A percentile compares a stretch with the other conserved stretches of the same genome.
Conservation (phyloP, 2,797 vertebrate genomes). For the Lacerta bilineata region DNA sequence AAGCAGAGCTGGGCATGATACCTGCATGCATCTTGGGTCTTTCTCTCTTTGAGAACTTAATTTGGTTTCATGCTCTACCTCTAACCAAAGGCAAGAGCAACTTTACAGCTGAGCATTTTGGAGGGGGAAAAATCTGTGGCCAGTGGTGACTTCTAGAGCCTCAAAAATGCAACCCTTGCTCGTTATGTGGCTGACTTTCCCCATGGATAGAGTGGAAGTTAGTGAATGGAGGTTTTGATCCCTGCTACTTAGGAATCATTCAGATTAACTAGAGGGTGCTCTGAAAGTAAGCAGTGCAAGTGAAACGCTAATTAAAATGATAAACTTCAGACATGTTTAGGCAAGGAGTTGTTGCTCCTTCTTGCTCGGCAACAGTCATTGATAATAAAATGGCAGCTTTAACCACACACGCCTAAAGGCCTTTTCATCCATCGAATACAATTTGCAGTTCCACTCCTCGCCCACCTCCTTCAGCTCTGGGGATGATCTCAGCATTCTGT, state of each 20-base stretch:
- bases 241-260: not conserved
- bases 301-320: not conserved
- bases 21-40: not conserved
- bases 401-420: not conserved
- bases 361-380: not conserved
- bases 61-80: constrained; percentile 1
- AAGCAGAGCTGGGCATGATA: not conserved
- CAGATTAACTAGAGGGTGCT: not conserved
- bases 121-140: not conserved
- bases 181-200: not conserved
- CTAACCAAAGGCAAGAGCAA: not conserved
- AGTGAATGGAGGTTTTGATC: not conserved
- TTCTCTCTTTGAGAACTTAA: not conserved
- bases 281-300: not conserved
- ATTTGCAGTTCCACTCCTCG: too few species aligned
- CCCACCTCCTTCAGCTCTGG: not conserved
- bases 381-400: not conserved
- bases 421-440: not conserved
- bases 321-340: not conserved
- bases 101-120: constrained; percentile 21
- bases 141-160: too few species aligned
- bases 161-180: not conserved
- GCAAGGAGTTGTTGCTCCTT: not conserved
- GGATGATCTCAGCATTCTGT: not conserved
- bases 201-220: not conserved